Conservation (phyloP, 2,797 vertebrate species). For the Labroides dimidiatus region DNA sequence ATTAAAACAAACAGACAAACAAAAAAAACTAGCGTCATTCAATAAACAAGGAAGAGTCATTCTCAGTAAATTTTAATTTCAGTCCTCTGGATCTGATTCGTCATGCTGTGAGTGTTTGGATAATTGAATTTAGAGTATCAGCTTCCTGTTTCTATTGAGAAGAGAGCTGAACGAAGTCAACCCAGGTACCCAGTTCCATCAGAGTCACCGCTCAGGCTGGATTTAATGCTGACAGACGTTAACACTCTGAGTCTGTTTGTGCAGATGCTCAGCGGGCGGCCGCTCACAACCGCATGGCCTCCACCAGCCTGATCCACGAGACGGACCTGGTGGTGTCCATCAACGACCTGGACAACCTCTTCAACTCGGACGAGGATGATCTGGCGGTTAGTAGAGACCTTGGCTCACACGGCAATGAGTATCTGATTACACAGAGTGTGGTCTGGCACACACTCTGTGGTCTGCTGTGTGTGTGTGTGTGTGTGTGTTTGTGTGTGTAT, state of each 20-base stretch:
- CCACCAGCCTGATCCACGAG: conserved; percentile 96
- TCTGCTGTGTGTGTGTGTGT: background rate
- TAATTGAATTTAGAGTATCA: conserved; percentile 6
- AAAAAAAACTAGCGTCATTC: background rate
- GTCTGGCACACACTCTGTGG: conserved; percentile 15
- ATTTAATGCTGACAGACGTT: background rate
- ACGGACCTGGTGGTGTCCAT: conserved; percentile 96
- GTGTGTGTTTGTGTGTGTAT: too few relatives aligned
- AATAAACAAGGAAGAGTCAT: conserved; percentile 11
- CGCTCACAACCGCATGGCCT: conserved; percentile 91
- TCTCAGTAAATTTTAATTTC: conserved; percentile 22
- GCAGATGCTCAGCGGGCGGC: conserved; percentile 89
- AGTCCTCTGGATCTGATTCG: conserved; percentile 1
- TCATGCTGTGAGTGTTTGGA: conserved; percentile 22
- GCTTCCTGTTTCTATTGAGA: conserved; percentile 5
- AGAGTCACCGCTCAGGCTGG: background rate
- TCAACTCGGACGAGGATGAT: conserved; percentile 99
- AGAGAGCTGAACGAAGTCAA: background rate
- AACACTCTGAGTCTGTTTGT: conserved; percentile 18
- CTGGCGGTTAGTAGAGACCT: conserved; percentile 87
- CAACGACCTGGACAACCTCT: conserved; percentile 98
- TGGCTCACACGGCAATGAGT: conserved; percentile 21
- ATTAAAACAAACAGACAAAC: too few relatives aligned
- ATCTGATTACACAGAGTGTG: conserved; percentile 39
- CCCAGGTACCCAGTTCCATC: background rate